Evolutionary conservation across 2,888 invertebrate species (phyloP), one percentile per base, ranked within the genome.

Genomic region (Rhyacophila evoluta): DNA sequence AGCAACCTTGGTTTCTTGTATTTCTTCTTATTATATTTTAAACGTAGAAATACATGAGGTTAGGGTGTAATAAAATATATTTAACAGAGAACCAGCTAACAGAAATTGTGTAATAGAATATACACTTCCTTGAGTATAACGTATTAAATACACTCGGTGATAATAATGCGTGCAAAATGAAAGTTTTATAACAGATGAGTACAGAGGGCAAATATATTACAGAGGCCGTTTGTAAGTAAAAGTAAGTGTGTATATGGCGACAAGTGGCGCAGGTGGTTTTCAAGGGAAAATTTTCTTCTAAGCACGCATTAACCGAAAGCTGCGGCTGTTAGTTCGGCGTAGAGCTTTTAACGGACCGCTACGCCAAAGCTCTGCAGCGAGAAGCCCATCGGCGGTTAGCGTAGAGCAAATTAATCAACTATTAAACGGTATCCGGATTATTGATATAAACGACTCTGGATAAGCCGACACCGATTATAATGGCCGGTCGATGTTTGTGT

Each of bases 251-350:
- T 55, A 25, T 71, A 55, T 41, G 67, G 41, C 72, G 77, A 72
- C 77, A 72, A 41, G 77, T 27, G 72, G 11, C 77, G 72, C 77
- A 77, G 77, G 77, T 77, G 77, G 41, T 72, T 33, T 77, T 77
- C 72, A 12, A 25, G 33, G 77, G 55, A 55, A 72, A 77, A 77
- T 77, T 77, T 72, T 77, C 77, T 77, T 77, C 77, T 70, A 72
- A 19, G 72, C 72, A 77, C 77, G 72, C 77, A 77, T 77, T 77
- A 72, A 72, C 55, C 77, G 55, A 70, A 72, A 72, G 77, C 77
- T 77, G 77, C 69, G 38, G 72, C 70, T 55, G 77, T 77, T 72
- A 72, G 72, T 77, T 72, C 72, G 55, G 71, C 72, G 72, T 72
- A 67, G 72, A 77, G 77, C 72, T 72, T 77, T 77, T 77, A 72